Base-by-base conservation (phyloP, 2,797 vertebrate genomes). In the Megalops cyprinoides region DNA sequence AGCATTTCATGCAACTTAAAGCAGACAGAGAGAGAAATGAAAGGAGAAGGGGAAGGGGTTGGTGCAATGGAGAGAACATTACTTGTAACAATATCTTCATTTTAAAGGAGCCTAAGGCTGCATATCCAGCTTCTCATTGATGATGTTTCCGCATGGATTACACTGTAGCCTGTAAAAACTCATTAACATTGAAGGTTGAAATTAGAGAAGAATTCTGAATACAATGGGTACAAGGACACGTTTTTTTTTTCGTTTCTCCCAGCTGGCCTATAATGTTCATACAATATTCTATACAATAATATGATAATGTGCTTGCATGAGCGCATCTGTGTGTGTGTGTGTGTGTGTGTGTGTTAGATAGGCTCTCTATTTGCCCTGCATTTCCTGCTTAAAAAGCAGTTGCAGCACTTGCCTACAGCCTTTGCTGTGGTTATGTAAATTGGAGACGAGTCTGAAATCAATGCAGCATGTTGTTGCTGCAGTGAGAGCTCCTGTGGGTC, bases 371-470 rank as follows among this genome's bases (percentile, higher is more conserved):
- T 71, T 44, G 23, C 44, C 44, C 39, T 9, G 67, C 44, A 42
- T 71, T 71, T 15, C 9, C n/a, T 39, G 34, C 62, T 39, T 37
- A 44, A n/a, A 39, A 44, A 18, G 8, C 67, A n/a, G 39, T n/a
- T 23, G 39, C 14, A n/a, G 39, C 37, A 71, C 67, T 71, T 71
- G 67, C 67, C 67, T 71, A 39, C 42, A 39, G 39, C 2, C 67
- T 9, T 44, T 8, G 20, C 67, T 71, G 67, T 69, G 37, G 65
- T 15, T 71, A 71, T 71, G 67, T 44, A 44, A 71, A 71, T 71
- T 71, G 39, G 44, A n/a, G 18, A 1, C 71, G 37, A 71, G 37
- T 44, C 15, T 23, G 67, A 39, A 44, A 44, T 71, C 67, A 71
- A 5, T 71, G 39, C 39, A 4, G 39, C 18, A 39, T 44, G 18